Evolutionary conservation across 1,140 invertebrate genomes (phyloP), one percentile per base, ranked within the genome.

Genomic region (Scylla paramamosain): DNA sequence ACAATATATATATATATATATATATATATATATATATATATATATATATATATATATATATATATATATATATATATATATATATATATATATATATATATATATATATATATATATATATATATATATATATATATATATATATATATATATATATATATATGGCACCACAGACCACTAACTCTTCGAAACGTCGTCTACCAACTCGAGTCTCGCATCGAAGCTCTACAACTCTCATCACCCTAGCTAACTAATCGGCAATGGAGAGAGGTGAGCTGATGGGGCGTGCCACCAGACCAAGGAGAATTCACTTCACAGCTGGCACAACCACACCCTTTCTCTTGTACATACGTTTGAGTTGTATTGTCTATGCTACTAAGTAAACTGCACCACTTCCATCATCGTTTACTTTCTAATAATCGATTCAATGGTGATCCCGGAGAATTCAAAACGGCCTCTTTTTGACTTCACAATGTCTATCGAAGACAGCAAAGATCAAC

Each of bases 21-120:
- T n/a, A n/a, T n/a, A n/a, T n/a, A n/a, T n/a, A n/a, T n/a, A n/a
- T n/a, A n/a, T n/a, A n/a, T n/a, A n/a, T n/a, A n/a, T n/a, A n/a
- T n/a, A n/a, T n/a, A n/a, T n/a, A n/a, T n/a, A n/a, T n/a, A n/a
- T n/a, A n/a, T n/a, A n/a, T n/a, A n/a, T n/a, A n/a, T n/a, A n/a
- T n/a, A n/a, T n/a, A n/a, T n/a, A n/a, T n/a, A n/a, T n/a, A 87
- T 31, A 87, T 31, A 87, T 31, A 87, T 31, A 87, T 31, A 87
- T 31, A 87, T 31, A 87, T 31, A 87, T 87, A 87, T 87, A 87
- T 87, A 87, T 87, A 87, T 87, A 87, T 87, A 87, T 87, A 87
- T 87, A 87, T 87, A 87, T 87, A 87, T 87, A 87, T 87, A 87
- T 87, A 87, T 87, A 87, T 87, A 87, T 87, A 87, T 87, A 87